Conservation (phyloP, 92 coral and sea anemone genomes). For the Isaurus tuberculatus region DNA sequence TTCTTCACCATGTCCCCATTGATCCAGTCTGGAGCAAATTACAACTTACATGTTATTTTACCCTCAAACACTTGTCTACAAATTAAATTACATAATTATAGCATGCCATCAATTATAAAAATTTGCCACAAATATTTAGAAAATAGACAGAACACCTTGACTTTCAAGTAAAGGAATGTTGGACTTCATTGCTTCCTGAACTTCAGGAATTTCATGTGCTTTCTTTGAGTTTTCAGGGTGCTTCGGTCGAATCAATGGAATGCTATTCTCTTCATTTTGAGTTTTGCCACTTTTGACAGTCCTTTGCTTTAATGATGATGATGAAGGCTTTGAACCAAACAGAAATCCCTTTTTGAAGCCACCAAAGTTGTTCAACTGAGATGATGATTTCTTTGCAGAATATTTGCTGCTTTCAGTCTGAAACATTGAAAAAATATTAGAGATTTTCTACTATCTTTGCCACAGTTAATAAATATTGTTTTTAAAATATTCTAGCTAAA, state of each 20-base stretch:
- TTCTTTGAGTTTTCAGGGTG: conserved; percentile 43
- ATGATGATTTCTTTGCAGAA: conserved; percentile 11
- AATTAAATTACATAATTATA: background rate
- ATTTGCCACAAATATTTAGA: background rate
- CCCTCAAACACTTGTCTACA: background rate
- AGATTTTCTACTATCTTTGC: too few relatives aligned
- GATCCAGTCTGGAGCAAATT: conserved; percentile 72
- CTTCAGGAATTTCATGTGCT: conserved; percentile 71
- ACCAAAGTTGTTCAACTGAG: conserved; percentile 69
- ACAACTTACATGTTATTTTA: background rate
- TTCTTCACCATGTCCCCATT: conserved; percentile 79
- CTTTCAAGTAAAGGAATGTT: conserved; percentile 65
- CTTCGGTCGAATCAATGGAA: conserved; percentile 70
- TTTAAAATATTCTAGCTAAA: too few relatives aligned
- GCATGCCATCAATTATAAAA: background rate
- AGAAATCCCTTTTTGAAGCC: conserved; percentile 91
- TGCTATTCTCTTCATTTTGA: conserved; percentile 31
- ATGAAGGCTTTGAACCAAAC: conserved; percentile 45
- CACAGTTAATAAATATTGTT: too few relatives aligned
- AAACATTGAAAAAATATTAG: background rate
- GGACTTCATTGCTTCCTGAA: conserved; percentile 87
- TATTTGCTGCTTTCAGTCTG: conserved; percentile 17
- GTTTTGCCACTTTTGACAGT: background rate
- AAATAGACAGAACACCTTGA: conserved; percentile 50
- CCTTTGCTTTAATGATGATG: conserved; percentile 9